Conservation (phyloP, 1,140 invertebrate species). For the Eubasilissa regina region DNA sequence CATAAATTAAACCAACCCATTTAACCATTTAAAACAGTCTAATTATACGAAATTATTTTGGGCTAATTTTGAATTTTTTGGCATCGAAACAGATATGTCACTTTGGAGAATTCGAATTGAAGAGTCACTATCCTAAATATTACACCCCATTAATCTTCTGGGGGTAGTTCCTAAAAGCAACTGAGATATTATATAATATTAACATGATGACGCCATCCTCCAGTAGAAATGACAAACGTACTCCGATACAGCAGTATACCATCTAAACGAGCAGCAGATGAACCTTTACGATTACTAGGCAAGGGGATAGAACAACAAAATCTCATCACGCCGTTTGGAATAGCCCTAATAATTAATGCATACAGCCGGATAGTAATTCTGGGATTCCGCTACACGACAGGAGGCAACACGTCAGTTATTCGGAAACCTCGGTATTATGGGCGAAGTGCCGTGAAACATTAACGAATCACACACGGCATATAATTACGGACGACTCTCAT, state of each 20-base stretch:
- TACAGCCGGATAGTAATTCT: slow-evolving; percentile 24
- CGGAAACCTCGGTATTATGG: not conserved
- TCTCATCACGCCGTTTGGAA: slow-evolving; percentile 24
- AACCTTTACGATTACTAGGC: slow-evolving; percentile 9
- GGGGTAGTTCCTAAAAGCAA: no score
- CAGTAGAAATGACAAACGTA: no score
- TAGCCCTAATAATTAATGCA: slow-evolving; percentile 37
- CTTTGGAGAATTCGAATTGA: no score
- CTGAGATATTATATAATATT: no score
- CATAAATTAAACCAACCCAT: no score
- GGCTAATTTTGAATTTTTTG: no score
- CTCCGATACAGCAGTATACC: not conserved
- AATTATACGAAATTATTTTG: no score
- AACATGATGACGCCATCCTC: no score
- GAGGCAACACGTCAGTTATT: not conserved
- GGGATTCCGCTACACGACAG: slow-evolving; percentile 9
- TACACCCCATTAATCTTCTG: no score
- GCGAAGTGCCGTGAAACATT: slow-evolving; percentile 29
- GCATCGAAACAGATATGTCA: no score
- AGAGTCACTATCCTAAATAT: no score
- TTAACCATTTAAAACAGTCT: no score
- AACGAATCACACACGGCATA: slow-evolving; percentile 1
- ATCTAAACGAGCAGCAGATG: not conserved
- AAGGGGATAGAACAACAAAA: slow-evolving; percentile 8
- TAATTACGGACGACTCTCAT: slow-evolving; percentile 35